These are phyloP conservation scores for Polyploca ridens DNA, from an alignment of 2,888 invertebrate genomes.

Conservation along the genomic window DNA sequence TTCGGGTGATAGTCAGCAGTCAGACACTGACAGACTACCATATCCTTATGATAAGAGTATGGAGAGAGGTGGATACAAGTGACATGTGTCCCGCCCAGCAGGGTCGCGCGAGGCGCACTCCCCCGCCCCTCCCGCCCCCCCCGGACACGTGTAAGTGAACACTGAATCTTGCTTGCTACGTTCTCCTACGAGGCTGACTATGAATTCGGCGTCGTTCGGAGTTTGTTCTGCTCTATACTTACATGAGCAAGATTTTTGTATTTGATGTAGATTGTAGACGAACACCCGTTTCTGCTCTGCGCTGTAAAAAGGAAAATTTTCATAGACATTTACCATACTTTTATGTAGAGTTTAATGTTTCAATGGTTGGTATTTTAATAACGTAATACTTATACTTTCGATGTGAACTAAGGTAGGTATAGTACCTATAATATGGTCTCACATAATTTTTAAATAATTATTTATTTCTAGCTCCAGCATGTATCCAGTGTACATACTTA, in stretches of 20 bases:
- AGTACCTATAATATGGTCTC: too few species aligned
- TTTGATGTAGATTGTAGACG: slow-evolving; percentile 63
- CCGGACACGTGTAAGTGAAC: slow-evolving; percentile 70
- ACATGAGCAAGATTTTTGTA: slow-evolving; percentile 71
- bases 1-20: slow-evolving; percentile 18
- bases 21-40: slow-evolving; percentile 54
- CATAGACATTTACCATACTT: slow-evolving; percentile 19
- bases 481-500: too few species aligned
- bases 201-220: slow-evolving; percentile 67
- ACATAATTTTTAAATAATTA: too few species aligned
- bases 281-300: slow-evolving; percentile 51
- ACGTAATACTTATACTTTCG: neutral
- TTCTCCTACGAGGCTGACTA: slow-evolving; percentile 52
- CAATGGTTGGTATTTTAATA: neutral
- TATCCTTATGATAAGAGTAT: slow-evolving; percentile 62
- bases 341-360: slow-evolving; percentile 12
- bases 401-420: too few species aligned
- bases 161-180: slow-evolving; percentile 61
- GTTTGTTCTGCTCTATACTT: slow-evolving; percentile 74
- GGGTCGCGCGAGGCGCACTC: slow-evolving; percentile 53
- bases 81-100: slow-evolving; percentile 72
- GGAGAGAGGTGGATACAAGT: slow-evolving; percentile 57
- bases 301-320: slow-evolving; percentile 45
- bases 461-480: too few species aligned
- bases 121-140: slow-evolving; percentile 34